phyloP scores from a whole-genome alignment of 2,888 invertebrate genomes.

The Pollenia amentaria region DNA sequence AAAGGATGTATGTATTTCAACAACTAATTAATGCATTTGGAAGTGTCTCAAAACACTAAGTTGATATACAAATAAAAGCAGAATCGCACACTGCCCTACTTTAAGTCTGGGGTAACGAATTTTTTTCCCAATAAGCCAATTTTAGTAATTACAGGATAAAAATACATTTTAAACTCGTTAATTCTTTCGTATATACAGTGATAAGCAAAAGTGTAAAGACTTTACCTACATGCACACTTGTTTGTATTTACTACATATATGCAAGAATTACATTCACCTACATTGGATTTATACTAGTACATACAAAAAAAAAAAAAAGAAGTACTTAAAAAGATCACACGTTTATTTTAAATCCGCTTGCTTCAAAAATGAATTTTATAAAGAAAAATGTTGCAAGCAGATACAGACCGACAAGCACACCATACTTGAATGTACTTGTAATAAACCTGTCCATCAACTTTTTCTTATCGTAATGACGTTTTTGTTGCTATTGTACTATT shows the following conservation, averaged over 20 bases:
- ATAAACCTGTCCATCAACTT: conserved; percentile 69
- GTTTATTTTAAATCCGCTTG: conserved; percentile 67
- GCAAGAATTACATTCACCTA: conserved; percentile 48
- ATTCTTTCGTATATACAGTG: conserved; percentile 5
- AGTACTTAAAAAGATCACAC: background rate
- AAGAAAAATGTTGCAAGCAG: conserved; percentile 11
- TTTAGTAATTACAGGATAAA: conserved; percentile 37
- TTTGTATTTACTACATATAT: background rate
- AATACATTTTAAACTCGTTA: background rate
- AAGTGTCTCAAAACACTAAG: no score
- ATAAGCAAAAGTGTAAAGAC: conserved; percentile 58
- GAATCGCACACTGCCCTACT: conserved; percentile 12
- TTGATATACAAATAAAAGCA: background rate
- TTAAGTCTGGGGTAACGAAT: conserved; percentile 23
- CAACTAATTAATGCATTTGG: no score
- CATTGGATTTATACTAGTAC: conserved; percentile 10
- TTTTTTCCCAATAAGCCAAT: conserved; percentile 13
- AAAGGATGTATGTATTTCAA: no score
- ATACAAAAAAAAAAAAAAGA: background rate
- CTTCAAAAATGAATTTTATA: conserved; percentile 36
- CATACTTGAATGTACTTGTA: conserved; percentile 42
- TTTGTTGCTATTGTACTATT: background rate
- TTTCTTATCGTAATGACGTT: conserved; percentile 45
- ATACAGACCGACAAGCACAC: conserved; percentile 8
- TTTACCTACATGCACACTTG: conserved; percentile 3